These are phyloP conservation scores for Disparrhopalites patrizii DNA, from an alignment of 2,888 invertebrate genomes.

Conservation along the genomic window DNA sequence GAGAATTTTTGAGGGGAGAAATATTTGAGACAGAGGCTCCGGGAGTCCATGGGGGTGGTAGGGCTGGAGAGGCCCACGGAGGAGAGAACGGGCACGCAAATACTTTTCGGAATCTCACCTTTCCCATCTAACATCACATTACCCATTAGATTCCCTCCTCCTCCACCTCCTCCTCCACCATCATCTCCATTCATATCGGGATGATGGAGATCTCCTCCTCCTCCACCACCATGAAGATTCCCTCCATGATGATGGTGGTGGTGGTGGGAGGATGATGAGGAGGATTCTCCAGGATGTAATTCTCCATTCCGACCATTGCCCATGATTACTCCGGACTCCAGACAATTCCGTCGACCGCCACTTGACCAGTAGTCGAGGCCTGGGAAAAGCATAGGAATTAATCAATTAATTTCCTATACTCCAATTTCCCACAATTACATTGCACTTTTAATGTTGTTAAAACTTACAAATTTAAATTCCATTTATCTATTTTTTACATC, in stretches of 20 bases:
- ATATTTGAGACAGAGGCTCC: slow-evolving; percentile 35
- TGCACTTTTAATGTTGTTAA: not conserved
- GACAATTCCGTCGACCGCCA: slow-evolving; percentile 14
- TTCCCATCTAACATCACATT: not conserved
- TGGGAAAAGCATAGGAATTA: not conserved
- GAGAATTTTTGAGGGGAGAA: slow-evolving; percentile 22
- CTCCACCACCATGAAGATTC: not conserved
- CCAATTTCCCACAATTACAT: not conserved
- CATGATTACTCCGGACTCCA: not conserved
- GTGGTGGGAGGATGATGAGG: too few relatives aligned
- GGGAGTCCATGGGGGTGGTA: slow-evolving; percentile 12
- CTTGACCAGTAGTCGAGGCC: slow-evolving; percentile 17
- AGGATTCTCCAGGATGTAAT: not conserved
- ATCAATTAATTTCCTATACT: too few relatives aligned
- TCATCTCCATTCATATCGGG: slow-evolving; percentile 16
- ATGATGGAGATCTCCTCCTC: not conserved
- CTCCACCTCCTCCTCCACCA: not conserved
- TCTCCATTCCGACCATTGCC: slow-evolving; percentile 6
- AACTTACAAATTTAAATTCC: too few relatives aligned
- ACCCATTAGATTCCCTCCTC: too few relatives aligned
- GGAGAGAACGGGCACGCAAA: slow-evolving; percentile 15
- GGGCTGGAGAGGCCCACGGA: slow-evolving; percentile 12
- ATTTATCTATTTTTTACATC: too few relatives aligned
- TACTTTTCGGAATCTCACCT: slow-evolving; percentile 7
- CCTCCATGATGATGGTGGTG: too few relatives aligned